Percentiles rank a stretch among this genome's conserved stretches.
Evolutionary conservation across 2,888 invertebrate genomes (phyloP).

Genomic region (Rotaria macrura): DNA sequence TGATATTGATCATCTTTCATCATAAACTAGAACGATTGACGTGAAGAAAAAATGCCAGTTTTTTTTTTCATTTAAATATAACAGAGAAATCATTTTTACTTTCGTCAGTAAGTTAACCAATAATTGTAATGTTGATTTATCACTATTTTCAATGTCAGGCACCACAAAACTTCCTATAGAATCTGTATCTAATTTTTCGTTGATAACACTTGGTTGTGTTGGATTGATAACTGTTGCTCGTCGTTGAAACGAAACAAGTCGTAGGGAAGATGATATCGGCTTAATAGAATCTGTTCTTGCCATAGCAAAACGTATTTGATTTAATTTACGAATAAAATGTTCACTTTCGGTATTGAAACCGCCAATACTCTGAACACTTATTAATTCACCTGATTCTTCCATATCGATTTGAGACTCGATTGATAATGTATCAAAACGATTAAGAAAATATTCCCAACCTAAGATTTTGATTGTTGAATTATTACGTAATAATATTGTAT

Average conservation of each 20-base stretch:
- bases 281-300: slow-evolving; percentile 7
- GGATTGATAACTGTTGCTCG: not conserved
- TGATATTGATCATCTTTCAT: slow-evolving; percentile 61
- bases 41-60: not conserved
- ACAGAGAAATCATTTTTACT: slow-evolving; percentile 37
- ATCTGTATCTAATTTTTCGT: slow-evolving; percentile 2
- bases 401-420: slow-evolving; percentile 85
- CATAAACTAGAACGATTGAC: slow-evolving; percentile 59
- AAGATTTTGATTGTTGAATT: slow-evolving; percentile 64
- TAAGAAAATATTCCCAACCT: slow-evolving; percentile 92
- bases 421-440: slow-evolving; percentile 84
- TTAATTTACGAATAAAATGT: slow-evolving; percentile 21
- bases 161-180: slow-evolving; percentile 43
- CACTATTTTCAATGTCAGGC: slow-evolving; percentile 82
- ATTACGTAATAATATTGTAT: slow-evolving; percentile 66
- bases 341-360: slow-evolving; percentile 18
- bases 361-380: slow-evolving; percentile 64
- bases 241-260: not conserved
- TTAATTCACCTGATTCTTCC: slow-evolving; percentile 61
- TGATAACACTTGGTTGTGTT: too few relatives aligned
- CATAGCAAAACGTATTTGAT: slow-evolving; percentile 20
- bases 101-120: slow-evolving; percentile 86
- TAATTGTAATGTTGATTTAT: slow-evolving; percentile 84
- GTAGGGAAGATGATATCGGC: not conserved
- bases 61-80: not conserved